A percentile compares a stretch with the other conserved stretches of the same genome.
Evolutionary conservation across 1,140 invertebrate genomes (phyloP).

Genomic region (Neotoxoptera formosana): DNA sequence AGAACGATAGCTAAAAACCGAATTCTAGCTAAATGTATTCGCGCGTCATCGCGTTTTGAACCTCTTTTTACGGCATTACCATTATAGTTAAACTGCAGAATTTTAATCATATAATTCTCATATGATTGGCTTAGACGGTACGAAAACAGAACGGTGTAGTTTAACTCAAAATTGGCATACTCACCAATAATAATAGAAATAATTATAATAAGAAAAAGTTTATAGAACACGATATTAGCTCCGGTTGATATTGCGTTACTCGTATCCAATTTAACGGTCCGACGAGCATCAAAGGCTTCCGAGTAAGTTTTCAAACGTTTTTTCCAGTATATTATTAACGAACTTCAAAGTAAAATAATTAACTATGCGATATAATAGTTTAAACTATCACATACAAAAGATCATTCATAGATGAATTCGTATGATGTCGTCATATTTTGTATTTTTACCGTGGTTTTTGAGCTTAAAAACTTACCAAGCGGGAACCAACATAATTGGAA

Average conservation of each 20-base stretch:
- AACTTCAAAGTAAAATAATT: background rate
- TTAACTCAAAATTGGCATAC: background rate
- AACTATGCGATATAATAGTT: background rate
- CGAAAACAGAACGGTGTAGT: background rate
- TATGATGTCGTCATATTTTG: too few species aligned
- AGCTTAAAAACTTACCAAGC: too few species aligned
- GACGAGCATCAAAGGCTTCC: background rate
- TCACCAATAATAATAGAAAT: background rate
- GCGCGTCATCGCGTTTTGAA: too few species aligned
- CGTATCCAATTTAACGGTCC: background rate
- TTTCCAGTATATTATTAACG: background rate
- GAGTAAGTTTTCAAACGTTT: background rate
- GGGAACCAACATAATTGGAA: too few species aligned
- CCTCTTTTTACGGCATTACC: background rate
- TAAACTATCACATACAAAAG: too few species aligned
- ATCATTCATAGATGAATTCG: too few species aligned
- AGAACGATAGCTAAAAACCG: too few species aligned
- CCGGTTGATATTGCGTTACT: background rate
- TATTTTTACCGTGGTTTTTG: too few species aligned
- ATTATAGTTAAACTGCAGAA: background rate
- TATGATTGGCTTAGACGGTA: background rate
- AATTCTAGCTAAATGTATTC: too few species aligned
- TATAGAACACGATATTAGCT: background rate
- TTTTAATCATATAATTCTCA: background rate
- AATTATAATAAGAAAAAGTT: background rate